These are phyloP conservation scores for Andrena camellia DNA, from an alignment of 2,888 invertebrate species.

Conservation along the genomic window DNA sequence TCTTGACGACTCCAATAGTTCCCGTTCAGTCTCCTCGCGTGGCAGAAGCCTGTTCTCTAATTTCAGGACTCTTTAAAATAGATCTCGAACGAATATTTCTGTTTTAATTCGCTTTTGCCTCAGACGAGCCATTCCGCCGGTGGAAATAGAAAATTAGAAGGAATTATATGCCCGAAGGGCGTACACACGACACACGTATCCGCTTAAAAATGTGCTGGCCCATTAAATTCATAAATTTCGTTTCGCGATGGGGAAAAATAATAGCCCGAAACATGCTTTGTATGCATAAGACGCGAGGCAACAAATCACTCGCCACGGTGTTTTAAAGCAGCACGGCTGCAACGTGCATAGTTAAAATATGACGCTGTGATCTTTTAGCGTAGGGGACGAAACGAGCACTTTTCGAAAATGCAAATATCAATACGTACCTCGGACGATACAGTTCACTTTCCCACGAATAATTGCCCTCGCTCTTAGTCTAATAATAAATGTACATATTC, in stretches of 20 bases:
- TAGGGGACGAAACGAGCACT: background rate
- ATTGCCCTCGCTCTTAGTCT: no score
- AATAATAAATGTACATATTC: background rate
- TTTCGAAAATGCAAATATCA: background rate
- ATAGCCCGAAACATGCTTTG: slow-evolving; percentile 12
- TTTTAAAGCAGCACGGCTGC: slow-evolving; percentile 1
- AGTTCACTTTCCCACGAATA: no score
- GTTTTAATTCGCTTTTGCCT: no score
- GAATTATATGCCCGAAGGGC: slow-evolving; percentile 4
- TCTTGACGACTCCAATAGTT: slow-evolving; percentile 14
- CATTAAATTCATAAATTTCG: slow-evolving; percentile 25
- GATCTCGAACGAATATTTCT: no score
- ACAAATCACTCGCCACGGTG: slow-evolving; percentile 24
- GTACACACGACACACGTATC: slow-evolving; percentile 4
- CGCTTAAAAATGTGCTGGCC: slow-evolving; percentile 2
- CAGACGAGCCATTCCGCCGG: no score
- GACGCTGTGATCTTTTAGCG: background rate
- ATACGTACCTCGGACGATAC: background rate
- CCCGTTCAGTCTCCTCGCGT: background rate
- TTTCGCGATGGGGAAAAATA: slow-evolving; percentile 18
- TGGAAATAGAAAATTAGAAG: slow-evolving; percentile 2
- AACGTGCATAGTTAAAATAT: slow-evolving; percentile 12
- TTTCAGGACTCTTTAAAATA: no score
- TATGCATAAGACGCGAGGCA: slow-evolving; percentile 13
- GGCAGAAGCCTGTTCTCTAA: no score